These are phyloP conservation scores for Polypedilum vanderplanki DNA, from an alignment of 1,140 invertebrate genomes.

Conservation along the genomic window DNA sequence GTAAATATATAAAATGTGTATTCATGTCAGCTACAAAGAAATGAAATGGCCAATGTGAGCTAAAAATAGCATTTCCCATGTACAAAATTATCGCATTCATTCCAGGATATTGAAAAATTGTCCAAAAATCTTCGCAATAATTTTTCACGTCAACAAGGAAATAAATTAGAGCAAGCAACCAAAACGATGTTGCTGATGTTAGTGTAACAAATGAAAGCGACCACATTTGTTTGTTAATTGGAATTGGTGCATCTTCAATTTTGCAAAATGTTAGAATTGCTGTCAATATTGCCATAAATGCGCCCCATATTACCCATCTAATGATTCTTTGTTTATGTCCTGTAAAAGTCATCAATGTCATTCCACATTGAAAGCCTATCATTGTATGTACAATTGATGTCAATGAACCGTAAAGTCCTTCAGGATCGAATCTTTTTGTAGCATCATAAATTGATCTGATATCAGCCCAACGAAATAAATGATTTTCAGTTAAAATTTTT, in stretches of 20 bases:
- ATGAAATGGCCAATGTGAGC: slow-evolving; percentile 75
- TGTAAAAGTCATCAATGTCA: slow-evolving; percentile 62
- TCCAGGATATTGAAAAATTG: slow-evolving; percentile 62
- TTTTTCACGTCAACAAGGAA: slow-evolving; percentile 68
- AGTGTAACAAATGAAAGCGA: slow-evolving; percentile 80
- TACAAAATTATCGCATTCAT: slow-evolving; percentile 88
- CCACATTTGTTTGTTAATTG: slow-evolving; percentile 92
- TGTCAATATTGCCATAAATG: slow-evolving; percentile 57
- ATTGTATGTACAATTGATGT: slow-evolving; percentile 71
- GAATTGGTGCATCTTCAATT: slow-evolving; percentile 70
- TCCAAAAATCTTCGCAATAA: slow-evolving; percentile 72
- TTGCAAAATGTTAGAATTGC: slow-evolving; percentile 66
- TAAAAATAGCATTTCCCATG: slow-evolving; percentile 71
- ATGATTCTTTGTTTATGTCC: slow-evolving; percentile 55
- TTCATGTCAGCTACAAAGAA: slow-evolving; percentile 64
- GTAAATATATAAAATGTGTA: slow-evolving; percentile 62
- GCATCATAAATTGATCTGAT: slow-evolving; percentile 62
- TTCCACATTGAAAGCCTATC: slow-evolving; percentile 76
- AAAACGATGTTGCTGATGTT: slow-evolving; percentile 64
- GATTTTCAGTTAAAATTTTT: slow-evolving; percentile 60
- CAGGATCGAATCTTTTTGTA: slow-evolving; percentile 70
- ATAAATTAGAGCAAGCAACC: slow-evolving; percentile 67
- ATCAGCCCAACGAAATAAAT: slow-evolving; percentile 66
- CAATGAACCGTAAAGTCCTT: slow-evolving; percentile 68
- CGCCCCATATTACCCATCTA: slow-evolving; percentile 63